Evolutionary conservation across 2,888 invertebrate genomes (phyloP).

Genomic region (Bruchidius siliquastri): DNA sequence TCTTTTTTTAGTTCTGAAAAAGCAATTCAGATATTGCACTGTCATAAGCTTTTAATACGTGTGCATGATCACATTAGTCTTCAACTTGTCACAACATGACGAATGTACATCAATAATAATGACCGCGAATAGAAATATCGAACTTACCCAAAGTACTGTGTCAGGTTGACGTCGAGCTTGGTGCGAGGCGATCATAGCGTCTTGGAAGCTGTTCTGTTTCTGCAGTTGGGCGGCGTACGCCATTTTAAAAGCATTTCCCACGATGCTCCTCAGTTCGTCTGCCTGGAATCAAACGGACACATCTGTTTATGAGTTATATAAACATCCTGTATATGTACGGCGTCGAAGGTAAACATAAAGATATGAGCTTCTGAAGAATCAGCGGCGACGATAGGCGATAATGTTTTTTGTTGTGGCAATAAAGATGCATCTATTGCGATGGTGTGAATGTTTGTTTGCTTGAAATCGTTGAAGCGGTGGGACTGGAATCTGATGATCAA

Average conservation of each 20-base stretch:
- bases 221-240: constrained; percentile 84
- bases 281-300: constrained; percentile 55
- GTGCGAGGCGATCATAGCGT: constrained; percentile 60
- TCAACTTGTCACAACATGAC: no score
- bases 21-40: no score
- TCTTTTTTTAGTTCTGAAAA: no score
- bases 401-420: neutral
- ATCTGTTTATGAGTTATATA: neutral
- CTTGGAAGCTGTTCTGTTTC: constrained; percentile 60
- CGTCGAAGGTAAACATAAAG: neutral
- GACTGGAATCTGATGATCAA: no score
- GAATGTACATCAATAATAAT: no score
- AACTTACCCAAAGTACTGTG: constrained; percentile 49
- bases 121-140: constrained; percentile 5
- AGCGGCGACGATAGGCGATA: neutral
- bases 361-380: neutral
- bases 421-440: neutral
- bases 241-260: constrained; percentile 89
- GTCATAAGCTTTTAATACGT: no score
- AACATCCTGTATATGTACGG: neutral
- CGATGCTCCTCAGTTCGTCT: constrained; percentile 79
- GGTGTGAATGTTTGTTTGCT: neutral
- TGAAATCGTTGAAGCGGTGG: no score
- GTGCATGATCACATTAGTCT: no score
- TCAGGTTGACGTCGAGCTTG: constrained; percentile 48